Evolutionary conservation across 1,140 invertebrate species (phyloP).

Genomic region (Hyles vespertilio): DNA sequence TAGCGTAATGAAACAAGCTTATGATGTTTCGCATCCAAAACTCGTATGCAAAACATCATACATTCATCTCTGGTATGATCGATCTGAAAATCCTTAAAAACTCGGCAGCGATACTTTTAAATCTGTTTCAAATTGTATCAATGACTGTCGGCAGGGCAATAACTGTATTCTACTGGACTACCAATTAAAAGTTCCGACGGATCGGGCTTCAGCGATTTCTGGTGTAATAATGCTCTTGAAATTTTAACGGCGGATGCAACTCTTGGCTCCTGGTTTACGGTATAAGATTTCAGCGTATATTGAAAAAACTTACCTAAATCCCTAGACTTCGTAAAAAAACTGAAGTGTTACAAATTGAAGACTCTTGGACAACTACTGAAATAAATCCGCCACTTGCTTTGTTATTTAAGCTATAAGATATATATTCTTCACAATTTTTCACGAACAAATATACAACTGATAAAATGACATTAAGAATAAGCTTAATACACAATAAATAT

Average conservation of each 20-base stretch:
- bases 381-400: too few relatives aligned
- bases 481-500: too few relatives aligned
- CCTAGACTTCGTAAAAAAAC: too few relatives aligned
- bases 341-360: too few relatives aligned
- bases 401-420: too few relatives aligned
- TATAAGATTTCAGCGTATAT: conserved; percentile 16
- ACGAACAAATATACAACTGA: too few relatives aligned
- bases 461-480: too few relatives aligned
- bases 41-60: not conserved
- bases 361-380: too few relatives aligned
- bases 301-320: not conserved
- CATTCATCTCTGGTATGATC: not conserved
- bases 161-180: conserved; percentile 43
- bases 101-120: conserved; percentile 2
- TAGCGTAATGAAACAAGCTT: too few relatives aligned
- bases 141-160: conserved; percentile 36
- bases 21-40: not conserved
- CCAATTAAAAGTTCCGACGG: conserved; percentile 63
- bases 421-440: too few relatives aligned
- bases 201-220: conserved; percentile 35
- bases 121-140: conserved; percentile 31
- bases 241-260: conserved; percentile 46
- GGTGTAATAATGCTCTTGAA: conserved; percentile 44
- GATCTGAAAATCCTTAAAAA: not conserved
- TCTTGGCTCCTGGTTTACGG: conserved; percentile 21